These are phyloP conservation scores for Serilophus lunatus DNA, from an alignment of 2,113 vertebrate species.

Conservation along the genomic window DNA sequence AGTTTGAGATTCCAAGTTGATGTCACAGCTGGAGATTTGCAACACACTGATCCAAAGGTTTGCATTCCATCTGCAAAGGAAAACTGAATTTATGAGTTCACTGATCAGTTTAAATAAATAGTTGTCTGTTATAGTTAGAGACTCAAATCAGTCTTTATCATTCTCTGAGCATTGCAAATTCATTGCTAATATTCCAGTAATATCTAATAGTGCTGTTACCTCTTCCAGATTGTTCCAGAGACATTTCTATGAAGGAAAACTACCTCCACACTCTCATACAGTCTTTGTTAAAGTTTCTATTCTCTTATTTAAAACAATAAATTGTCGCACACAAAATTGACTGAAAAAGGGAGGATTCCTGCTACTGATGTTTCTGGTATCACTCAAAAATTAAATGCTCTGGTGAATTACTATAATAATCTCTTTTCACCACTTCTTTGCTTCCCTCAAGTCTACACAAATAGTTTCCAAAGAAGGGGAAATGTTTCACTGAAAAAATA, in stretches of 20 bases:
- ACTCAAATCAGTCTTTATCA: not conserved
- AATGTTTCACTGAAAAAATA: constrained; percentile 1
- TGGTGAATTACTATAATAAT: not conserved
- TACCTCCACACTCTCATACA: not conserved
- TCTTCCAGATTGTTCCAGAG: not conserved
- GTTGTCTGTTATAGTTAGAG: too few relatives aligned
- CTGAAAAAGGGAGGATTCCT: not conserved
- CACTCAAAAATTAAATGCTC: not conserved
- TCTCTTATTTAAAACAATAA: not conserved
- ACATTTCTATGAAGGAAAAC: not conserved
- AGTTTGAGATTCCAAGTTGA: not conserved
- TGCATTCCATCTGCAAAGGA: not conserved
- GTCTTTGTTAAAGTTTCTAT: not conserved
- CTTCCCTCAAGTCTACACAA: not conserved
- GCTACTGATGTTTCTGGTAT: not conserved
- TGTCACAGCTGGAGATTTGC: not conserved
- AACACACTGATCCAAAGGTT: not conserved
- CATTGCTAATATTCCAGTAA: too few relatives aligned
- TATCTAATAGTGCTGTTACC: not conserved
- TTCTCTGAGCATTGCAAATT: not conserved
- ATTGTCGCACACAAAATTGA: not conserved
- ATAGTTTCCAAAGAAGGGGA: not conserved
- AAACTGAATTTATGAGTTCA: not conserved
- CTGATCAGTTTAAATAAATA: not conserved
- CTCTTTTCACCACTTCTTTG: not conserved